phyloP scores from a whole-genome alignment of 2,797 vertebrate species.

The Poeciliopsis paucimaculata region DNA sequence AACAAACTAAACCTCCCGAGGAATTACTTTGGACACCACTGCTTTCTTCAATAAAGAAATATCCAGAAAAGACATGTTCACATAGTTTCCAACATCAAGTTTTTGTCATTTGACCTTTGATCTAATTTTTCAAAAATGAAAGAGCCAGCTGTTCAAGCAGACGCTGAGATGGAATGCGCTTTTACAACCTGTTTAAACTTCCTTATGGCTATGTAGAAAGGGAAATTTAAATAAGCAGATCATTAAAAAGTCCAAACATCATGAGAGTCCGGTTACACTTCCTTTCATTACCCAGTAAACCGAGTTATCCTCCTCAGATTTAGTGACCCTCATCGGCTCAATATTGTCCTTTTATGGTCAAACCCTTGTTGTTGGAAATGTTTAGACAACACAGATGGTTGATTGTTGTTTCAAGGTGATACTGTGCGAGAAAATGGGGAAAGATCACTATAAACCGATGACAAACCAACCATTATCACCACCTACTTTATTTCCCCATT shows the following conservation, averaged over 20 bases:
- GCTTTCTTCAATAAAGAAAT: not conserved
- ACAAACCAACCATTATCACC: not conserved
- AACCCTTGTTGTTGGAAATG: not conserved
- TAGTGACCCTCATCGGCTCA: not conserved
- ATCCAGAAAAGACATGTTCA: not conserved
- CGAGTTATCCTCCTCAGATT: not conserved
- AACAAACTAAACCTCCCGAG: too few species aligned
- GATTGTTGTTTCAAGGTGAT: not conserved
- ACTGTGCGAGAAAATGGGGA: not conserved
- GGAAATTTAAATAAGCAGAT: not conserved
- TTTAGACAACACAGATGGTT: not conserved
- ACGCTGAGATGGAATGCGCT: not conserved
- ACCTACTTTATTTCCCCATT: not conserved
- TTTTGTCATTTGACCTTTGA: constrained; percentile 26
- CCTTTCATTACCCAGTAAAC: not conserved
- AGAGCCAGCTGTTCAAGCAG: not conserved
- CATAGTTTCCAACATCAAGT: not conserved
- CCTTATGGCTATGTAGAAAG: not conserved
- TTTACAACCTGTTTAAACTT: not conserved
- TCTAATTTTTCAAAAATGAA: constrained; percentile 5
- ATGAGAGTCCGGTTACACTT: not conserved
- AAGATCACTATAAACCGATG: too few species aligned
- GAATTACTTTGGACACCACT: not conserved
- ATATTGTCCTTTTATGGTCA: not conserved
- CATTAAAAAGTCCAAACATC: not conserved